These are phyloP conservation scores for Lycodopsis pacificus DNA, from an alignment of 2,797 vertebrate species.

Conservation along the genomic window DNA sequence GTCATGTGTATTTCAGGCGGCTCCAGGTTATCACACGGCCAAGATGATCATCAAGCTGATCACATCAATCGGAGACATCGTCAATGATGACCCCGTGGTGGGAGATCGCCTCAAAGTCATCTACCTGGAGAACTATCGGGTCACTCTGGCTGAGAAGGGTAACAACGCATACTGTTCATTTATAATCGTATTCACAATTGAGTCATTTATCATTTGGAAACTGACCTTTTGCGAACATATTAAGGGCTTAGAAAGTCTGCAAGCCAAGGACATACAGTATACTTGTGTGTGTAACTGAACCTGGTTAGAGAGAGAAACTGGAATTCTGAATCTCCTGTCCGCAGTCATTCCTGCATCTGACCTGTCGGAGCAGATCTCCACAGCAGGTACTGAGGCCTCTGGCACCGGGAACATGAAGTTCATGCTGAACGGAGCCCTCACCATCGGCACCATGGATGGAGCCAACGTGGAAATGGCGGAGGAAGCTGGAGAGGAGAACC, in stretches of 20 bases:
- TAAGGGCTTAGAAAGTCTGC: too few species aligned
- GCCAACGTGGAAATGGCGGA: conserved; percentile 96
- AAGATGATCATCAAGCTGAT: conserved; percentile 95
- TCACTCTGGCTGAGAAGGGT: conserved; percentile 94
- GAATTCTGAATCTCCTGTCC: background rate
- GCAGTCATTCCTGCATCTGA: conserved; percentile 90
- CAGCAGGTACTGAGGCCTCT: conserved; percentile 91
- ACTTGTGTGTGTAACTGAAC: background rate
- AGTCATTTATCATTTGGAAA: background rate
- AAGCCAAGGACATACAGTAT: too few species aligned
- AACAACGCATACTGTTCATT: background rate
- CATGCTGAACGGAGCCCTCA: conserved; percentile 94
- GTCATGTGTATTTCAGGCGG: conserved; percentile 81
- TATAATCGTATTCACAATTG: background rate
- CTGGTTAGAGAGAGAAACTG: background rate
- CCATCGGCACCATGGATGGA: conserved; percentile 94
- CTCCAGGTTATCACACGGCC: conserved; percentile 94
- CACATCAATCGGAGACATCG: conserved; percentile 90
- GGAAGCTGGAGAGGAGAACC: conserved; percentile 90
- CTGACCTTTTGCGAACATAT: background rate
- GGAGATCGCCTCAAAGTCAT: conserved; percentile 92
- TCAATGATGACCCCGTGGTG: conserved; percentile 90
- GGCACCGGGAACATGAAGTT: conserved; percentile 97
- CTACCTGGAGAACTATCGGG: conserved; percentile 94
- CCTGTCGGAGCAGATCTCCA: conserved; percentile 94